Base-by-base conservation (phyloP, 2,888 invertebrate genomes). In the Tachina lurida region DNA sequence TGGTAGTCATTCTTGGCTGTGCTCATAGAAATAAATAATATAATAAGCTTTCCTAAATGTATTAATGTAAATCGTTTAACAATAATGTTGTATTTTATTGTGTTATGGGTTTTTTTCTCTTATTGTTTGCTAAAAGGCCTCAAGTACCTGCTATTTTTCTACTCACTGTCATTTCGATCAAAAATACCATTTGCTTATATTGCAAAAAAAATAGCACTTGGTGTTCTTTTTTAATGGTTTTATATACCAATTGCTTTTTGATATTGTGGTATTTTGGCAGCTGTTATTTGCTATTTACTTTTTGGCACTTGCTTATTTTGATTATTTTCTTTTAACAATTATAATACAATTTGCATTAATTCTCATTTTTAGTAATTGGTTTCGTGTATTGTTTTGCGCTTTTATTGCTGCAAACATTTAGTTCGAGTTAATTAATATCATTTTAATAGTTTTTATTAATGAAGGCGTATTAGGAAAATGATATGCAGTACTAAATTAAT, bases 61-160 rank as follows among this genome's bases (percentile, higher is more conserved):
- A 78, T 71, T 70, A 31, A 62, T 78, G 60, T 52, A 62, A 70
- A 60, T 70, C 54, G 78, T 70, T 54, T 62, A 41, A 71, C 39
- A 56, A 56, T 71, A 15, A 47, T 45, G 22, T 31, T 43, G n/a
- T 9, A 31, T 54, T 77, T 54, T 79, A 5, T 47, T 67, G n/a
- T 52, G 2, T 13, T 41, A 10, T 31, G 19, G n/a, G 10, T n/a
- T 15, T 8, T 58, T 19, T 45, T 22, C n/a, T 2, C 10, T n/a
- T 43, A 47, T 45, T 58, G 19, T 12, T 8, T 0, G 7, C 10
- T 19, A 8, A 58, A 15, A 58, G 22, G 19, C 62, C 43, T 10
- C 13, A 49, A 19, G 19, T 49, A 67, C 58, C 56, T 77, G 47
- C 47, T 77, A 39, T 31, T 49, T 10, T 63, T 63, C 19, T 45